These are phyloP conservation scores for Antedon mediterranea DNA, from an alignment of 53 echinoderm and acorn worm species.

Conservation along the genomic window DNA sequence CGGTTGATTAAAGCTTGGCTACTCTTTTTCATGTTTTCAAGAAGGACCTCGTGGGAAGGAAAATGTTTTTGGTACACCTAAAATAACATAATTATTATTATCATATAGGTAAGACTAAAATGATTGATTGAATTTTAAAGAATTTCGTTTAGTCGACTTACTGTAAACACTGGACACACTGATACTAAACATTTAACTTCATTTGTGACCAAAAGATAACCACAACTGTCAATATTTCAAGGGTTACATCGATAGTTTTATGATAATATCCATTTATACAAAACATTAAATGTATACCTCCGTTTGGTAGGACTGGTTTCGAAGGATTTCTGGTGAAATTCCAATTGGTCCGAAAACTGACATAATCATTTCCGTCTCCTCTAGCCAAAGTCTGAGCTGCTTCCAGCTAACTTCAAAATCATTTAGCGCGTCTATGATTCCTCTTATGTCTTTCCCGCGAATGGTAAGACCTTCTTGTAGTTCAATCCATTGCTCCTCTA, in stretches of 20 bases:
- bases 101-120: too few relatives aligned
- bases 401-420: conserved; percentile 82
- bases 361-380: conserved; percentile 92
- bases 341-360: conserved; percentile 88
- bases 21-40: conserved; percentile 75
- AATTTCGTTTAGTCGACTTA: too few relatives aligned
- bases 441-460: conserved; percentile 74
- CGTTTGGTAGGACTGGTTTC: conserved; percentile 85
- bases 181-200: too few relatives aligned
- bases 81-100: too few relatives aligned
- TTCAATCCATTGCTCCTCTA: conserved; percentile 95
- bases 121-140: neutral
- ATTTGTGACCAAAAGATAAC: too few relatives aligned
- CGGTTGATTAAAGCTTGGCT: conserved; percentile 67
- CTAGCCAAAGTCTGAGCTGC: conserved; percentile 87
- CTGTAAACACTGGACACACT: too few relatives aligned
- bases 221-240: too few relatives aligned
- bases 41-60: conserved; percentile 54
- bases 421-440: conserved; percentile 69
- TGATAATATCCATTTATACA: too few relatives aligned
- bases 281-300: too few relatives aligned
- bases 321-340: conserved; percentile 65
- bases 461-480: conserved; percentile 82
- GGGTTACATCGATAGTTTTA: too few relatives aligned
- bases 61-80: conserved; percentile 97